Conservation (phyloP, 2,888 invertebrate genomes). For the Cryptocephalus moraei region DNA sequence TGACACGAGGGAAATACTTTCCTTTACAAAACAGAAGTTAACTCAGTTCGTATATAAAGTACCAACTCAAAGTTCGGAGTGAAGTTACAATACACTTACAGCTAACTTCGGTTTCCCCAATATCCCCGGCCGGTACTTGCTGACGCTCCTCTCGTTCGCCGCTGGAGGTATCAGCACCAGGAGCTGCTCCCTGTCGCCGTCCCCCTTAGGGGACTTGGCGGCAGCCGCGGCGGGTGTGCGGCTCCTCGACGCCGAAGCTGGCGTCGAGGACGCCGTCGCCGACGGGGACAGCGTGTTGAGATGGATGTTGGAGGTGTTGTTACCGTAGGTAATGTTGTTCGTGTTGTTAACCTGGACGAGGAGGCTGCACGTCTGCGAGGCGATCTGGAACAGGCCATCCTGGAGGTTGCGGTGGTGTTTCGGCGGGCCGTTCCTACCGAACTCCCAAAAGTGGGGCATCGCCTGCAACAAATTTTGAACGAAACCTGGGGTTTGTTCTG, state of each 20-base stretch:
- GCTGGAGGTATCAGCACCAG: constrained; percentile 49
- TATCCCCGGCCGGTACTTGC: constrained; percentile 20
- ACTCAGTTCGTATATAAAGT: no score
- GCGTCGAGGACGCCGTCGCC: not conserved
- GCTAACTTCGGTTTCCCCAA: constrained; percentile 47
- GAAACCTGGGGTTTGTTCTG: no score
- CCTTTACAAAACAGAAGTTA: no score
- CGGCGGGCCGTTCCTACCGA: constrained; percentile 38
- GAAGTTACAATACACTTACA: constrained; percentile 35
- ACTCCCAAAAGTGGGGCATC: constrained; percentile 56
- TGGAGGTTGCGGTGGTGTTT: constrained; percentile 57
- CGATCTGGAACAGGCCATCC: constrained; percentile 68
- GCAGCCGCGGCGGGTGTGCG: constrained; percentile 6
- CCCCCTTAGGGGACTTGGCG: constrained; percentile 4
- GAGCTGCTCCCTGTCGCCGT: constrained; percentile 34
- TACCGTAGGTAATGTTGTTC: constrained; percentile 61
- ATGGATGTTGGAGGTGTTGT: constrained; percentile 52
- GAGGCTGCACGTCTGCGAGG: constrained; percentile 68
- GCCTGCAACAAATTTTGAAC: no score
- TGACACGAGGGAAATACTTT: no score
- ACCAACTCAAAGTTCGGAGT: no score
- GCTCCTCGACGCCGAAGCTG: constrained; percentile 6
- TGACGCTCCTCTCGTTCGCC: constrained; percentile 12
- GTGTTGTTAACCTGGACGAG: constrained; percentile 68
- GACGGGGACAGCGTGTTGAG: constrained; percentile 36